Evolutionary conservation across 2,888 invertebrate species (phyloP).

Genomic region (Tenthredo distinguenda): DNA sequence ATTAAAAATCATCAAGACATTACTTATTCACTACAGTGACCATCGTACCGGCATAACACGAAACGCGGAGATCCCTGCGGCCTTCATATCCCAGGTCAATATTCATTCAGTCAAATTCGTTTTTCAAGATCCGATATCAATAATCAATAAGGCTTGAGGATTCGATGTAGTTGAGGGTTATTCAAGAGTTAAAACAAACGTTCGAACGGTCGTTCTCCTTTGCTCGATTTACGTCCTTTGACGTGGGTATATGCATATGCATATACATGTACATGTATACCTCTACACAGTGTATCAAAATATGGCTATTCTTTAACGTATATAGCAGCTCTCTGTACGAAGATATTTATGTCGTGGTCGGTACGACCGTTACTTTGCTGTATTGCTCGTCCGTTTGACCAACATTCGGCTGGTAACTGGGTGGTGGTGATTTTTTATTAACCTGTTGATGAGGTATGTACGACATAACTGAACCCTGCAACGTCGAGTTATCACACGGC

Average conservation of each 20-base stretch:
- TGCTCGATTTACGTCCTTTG: background rate
- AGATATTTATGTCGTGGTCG: conserved; percentile 69
- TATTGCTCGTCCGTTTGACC: conserved; percentile 70
- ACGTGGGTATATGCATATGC: background rate
- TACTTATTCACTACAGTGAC: conserved; percentile 23
- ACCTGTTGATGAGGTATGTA: conserved; percentile 67
- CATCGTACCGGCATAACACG: conserved; percentile 10
- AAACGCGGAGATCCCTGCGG: background rate
- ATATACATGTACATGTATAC: background rate
- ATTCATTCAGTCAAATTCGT: background rate
- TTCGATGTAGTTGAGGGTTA: background rate
- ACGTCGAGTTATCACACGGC: conserved; percentile 39
- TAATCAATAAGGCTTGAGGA: background rate
- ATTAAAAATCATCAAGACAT: conserved; percentile 14
- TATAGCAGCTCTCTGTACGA: conserved; percentile 34
- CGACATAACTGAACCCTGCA: conserved; percentile 57
- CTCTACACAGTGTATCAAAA: conserved; percentile 2
- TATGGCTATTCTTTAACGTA: conserved; percentile 45
- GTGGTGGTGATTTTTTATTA: conserved; percentile 61
- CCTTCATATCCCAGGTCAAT: background rate
- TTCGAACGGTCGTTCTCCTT: background rate
- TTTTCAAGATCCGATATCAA: conserved; percentile 1
- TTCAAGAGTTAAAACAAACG: background rate
- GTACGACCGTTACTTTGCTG: conserved; percentile 73
- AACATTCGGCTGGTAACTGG: conserved; percentile 45